Evolutionary conservation across 1,140 invertebrate species (phyloP).

Genomic region (Fopius arisanus): DNA sequence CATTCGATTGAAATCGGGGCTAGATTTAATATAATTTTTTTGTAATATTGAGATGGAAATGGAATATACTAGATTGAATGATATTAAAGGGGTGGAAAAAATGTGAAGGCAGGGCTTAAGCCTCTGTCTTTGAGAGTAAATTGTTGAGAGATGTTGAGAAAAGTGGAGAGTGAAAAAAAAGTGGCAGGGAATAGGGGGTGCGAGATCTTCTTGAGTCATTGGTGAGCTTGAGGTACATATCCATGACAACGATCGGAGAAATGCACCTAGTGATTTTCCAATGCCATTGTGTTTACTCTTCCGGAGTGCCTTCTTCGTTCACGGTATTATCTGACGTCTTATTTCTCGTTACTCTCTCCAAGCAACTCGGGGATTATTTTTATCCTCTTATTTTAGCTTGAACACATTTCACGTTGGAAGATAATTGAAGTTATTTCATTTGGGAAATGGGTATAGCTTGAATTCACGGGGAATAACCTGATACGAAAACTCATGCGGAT

Average conservation of each 20-base stretch:
- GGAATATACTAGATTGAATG: too few relatives aligned
- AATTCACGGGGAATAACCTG: too few relatives aligned
- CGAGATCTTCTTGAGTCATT: not conserved
- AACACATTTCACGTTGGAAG: not conserved
- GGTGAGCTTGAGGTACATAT: slow-evolving; percentile 12
- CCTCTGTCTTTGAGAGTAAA: not conserved
- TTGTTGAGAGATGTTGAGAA: not conserved
- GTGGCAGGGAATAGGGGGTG: not conserved
- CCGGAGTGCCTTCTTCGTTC: not conserved
- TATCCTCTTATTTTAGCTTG: not conserved
- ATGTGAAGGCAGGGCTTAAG: not conserved
- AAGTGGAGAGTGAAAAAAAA: not conserved
- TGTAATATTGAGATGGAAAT: too few relatives aligned
- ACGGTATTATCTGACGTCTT: not conserved
- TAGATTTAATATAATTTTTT: too few relatives aligned
- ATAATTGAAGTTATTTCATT: too few relatives aligned
- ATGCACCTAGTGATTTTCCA: slow-evolving; percentile 24
- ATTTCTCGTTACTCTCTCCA: not conserved
- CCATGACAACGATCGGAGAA: not conserved
- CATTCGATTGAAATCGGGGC: too few relatives aligned
- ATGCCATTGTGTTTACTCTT: slow-evolving; percentile 26
- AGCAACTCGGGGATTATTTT: not conserved
- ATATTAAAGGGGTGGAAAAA: too few relatives aligned
- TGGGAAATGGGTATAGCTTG: too few relatives aligned
- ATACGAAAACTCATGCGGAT: slow-evolving; percentile 1